Conservation (phyloP, 2,113 vertebrate species). For the Corythornis vintsioides region DNA sequence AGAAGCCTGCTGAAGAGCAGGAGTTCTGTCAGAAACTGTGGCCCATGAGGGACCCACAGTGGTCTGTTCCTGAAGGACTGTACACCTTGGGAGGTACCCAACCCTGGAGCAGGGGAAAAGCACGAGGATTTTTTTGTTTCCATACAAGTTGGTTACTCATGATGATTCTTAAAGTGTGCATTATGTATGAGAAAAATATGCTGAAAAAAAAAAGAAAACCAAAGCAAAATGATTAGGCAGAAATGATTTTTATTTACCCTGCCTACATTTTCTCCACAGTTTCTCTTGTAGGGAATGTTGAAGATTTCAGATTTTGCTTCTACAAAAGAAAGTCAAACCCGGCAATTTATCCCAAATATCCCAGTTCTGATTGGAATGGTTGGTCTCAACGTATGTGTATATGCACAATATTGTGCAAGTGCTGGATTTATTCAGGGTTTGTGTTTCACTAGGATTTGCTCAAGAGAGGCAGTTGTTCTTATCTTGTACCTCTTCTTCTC, state of each 20-base stretch:
- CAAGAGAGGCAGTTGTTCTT: neutral
- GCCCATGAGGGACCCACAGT: neutral
- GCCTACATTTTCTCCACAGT: neutral
- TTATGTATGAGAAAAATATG: neutral
- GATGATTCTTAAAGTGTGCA: neutral
- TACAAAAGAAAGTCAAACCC: neutral
- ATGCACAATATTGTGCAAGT: neutral
- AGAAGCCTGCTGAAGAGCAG: neutral
- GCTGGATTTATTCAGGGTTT: neutral
- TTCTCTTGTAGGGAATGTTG: neutral
- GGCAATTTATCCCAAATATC: neutral
- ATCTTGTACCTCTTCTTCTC: slow-evolving; percentile 2
- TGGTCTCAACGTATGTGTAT: accelerated
- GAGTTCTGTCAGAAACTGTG: neutral
- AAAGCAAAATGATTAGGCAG: neutral
- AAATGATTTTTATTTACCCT: neutral
- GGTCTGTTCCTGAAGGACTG: neutral
- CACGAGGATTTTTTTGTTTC: neutral
- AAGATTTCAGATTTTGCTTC: neutral
- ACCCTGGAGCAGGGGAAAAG: neutral
- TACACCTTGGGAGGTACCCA: too few relatives aligned
- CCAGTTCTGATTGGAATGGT: neutral
- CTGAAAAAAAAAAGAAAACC: neutral
- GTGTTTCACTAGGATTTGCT: neutral
- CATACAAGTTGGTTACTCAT: neutral